Evolutionary conservation across 2,888 invertebrate genomes (phyloP).

Genomic region (Vanessa cardui): DNA sequence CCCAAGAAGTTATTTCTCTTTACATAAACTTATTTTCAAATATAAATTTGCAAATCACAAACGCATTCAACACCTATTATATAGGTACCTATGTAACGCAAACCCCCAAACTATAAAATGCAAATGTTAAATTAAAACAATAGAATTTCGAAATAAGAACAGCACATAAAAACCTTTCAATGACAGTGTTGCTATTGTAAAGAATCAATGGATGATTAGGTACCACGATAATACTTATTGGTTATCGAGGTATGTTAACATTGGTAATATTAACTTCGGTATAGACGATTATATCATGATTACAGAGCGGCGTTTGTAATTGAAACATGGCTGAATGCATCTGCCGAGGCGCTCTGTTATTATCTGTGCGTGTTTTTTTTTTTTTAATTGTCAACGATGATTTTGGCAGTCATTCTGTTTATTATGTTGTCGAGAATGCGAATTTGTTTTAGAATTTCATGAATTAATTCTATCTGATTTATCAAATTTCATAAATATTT

Average conservation of each 20-base stretch:
- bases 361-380: slow-evolving; percentile 52
- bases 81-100: not conserved
- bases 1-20: too few species aligned
- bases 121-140: slow-evolving; percentile 7
- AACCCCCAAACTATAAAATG: not conserved
- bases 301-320: slow-evolving; percentile 68
- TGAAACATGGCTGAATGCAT: slow-evolving; percentile 58
- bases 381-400: slow-evolving; percentile 46
- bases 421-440: slow-evolving; percentile 2
- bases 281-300: slow-evolving; percentile 75
- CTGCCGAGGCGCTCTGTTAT: slow-evolving; percentile 57
- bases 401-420: slow-evolving; percentile 36
- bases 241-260: slow-evolving; percentile 51
- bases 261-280: slow-evolving; percentile 52
- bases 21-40: too few species aligned
- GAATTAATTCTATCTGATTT: slow-evolving; percentile 7
- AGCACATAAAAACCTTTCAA: slow-evolving; percentile 26
- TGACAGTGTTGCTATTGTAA: slow-evolving; percentile 38
- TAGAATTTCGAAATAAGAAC: slow-evolving; percentile 26
- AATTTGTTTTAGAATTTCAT: slow-evolving; percentile 20
- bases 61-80: not conserved
- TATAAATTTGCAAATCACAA: too few species aligned
- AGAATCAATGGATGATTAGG: slow-evolving; percentile 15
- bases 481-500: not conserved
- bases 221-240: slow-evolving; percentile 44